Percentiles rank a stretch among this genome's conserved stretches.
phyloP scores from a whole-genome alignment of 2,888 invertebrate genomes.

The Hylaea fasciaria region DNA sequence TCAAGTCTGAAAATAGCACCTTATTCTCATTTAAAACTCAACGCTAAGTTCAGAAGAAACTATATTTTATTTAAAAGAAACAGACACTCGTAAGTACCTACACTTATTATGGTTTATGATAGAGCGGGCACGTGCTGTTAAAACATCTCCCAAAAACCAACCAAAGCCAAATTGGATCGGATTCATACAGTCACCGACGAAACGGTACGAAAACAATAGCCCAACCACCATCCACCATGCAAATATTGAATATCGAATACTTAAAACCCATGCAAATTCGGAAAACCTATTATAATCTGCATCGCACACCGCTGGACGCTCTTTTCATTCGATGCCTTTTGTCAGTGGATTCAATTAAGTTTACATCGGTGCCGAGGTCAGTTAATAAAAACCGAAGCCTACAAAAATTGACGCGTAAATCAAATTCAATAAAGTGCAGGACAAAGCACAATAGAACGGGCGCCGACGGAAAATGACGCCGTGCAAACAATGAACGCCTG shows the following conservation, averaged over 20 bases:
- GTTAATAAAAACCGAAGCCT: constrained; percentile 84
- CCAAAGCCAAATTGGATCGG: constrained; percentile 35
- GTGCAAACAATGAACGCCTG: constrained; percentile 58
- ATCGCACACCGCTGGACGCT: constrained; percentile 82
- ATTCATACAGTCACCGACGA: constrained; percentile 25
- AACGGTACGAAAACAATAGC: constrained; percentile 65
- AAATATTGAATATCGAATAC: constrained; percentile 78
- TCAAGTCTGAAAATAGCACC: too few species aligned
- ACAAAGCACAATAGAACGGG: constrained; percentile 74
- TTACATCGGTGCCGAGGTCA: constrained; percentile 83
- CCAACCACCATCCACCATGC: constrained; percentile 69
- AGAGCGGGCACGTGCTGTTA: too few species aligned
- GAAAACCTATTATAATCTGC: constrained; percentile 83
- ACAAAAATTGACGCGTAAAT: constrained; percentile 83
- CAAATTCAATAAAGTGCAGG: constrained; percentile 82
- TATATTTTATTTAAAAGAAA: too few species aligned
- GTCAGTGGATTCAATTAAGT: constrained; percentile 84
- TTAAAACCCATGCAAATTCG: constrained; percentile 80
- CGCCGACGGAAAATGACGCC: constrained; percentile 63
- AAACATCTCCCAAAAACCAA: constrained; percentile 12
- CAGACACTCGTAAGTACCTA: too few species aligned
- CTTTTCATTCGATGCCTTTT: constrained; percentile 83
- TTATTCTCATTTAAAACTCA: background rate
- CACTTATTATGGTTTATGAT: too few species aligned
- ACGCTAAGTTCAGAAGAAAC: too few species aligned